Conservation (phyloP, 2,888 invertebrate species). For the Marronus borbonicus region DNA sequence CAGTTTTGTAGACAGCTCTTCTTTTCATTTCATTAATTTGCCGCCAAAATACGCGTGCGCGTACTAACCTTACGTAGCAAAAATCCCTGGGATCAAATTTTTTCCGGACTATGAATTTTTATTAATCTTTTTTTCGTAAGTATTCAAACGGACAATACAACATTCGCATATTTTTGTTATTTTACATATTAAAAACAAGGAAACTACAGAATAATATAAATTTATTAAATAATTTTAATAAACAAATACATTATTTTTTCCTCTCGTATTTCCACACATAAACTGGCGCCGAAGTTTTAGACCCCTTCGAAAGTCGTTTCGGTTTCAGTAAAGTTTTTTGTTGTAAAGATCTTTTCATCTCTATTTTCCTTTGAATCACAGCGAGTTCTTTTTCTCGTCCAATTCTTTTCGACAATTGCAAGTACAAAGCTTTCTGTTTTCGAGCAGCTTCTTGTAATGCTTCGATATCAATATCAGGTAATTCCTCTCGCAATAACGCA, state of each 20-base stretch:
- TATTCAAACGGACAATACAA: background rate
- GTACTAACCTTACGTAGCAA: slow-evolving; percentile 42
- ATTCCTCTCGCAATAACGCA: slow-evolving; percentile 66
- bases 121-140: background rate
- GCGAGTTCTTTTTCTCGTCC: slow-evolving; percentile 84
- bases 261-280: slow-evolving; percentile 88
- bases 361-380: slow-evolving; percentile 85
- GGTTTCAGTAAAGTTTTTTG: slow-evolving; percentile 77
- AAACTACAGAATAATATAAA: background rate
- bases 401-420: slow-evolving; percentile 83
- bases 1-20: slow-evolving; percentile 46
- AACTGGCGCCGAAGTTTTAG: slow-evolving; percentile 80
- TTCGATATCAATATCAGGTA: slow-evolving; percentile 76
- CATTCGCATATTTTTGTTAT: background rate
- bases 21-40: slow-evolving; percentile 52
- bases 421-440: slow-evolving; percentile 78
- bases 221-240: background rate
- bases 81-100: slow-evolving; percentile 41
- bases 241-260: slow-evolving; percentile 69
- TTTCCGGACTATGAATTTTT: background rate
- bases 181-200: too few relatives aligned
- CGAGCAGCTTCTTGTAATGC: slow-evolving; percentile 73
- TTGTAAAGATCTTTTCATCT: slow-evolving; percentile 79
- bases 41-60: slow-evolving; percentile 57
- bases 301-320: slow-evolving; percentile 76